These are phyloP conservation scores for Phyto melanocephala DNA, from an alignment of 2,888 invertebrate species.

Conservation along the genomic window DNA sequence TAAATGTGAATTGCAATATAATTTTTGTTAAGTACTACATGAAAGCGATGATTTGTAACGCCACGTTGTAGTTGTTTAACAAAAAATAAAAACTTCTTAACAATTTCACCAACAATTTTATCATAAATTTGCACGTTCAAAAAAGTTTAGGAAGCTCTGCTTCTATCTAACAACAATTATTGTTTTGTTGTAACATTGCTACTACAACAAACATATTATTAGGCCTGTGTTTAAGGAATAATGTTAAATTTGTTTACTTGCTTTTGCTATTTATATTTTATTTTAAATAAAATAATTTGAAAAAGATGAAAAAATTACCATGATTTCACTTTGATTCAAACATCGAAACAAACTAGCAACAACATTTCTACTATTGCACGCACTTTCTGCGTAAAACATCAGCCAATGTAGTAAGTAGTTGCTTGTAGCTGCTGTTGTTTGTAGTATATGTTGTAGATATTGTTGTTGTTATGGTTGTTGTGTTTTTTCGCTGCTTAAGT, in stretches of 20 bases:
- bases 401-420: constrained; percentile 29
- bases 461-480: neutral
- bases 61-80: no score
- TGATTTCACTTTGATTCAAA: constrained; percentile 56
- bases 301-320: constrained; percentile 18
- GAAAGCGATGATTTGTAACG: no score
- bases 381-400: constrained; percentile 59
- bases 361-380: constrained; percentile 54
- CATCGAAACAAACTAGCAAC: neutral
- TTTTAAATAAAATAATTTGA: constrained; percentile 37
- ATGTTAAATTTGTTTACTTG: constrained; percentile 32
- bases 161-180: constrained; percentile 17
- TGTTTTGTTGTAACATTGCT: neutral
- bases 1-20: no score
- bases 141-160: no score
- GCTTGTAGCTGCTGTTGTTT: neutral
- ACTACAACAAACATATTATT: constrained; percentile 39
- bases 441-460: no score
- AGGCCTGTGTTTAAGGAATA: constrained; percentile 23
- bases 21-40: no score
- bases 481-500: constrained; percentile 10
- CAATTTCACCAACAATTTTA: no score
- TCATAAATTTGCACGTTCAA: no score
- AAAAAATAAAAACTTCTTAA: no score
- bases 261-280: neutral